Conservation (phyloP, 2,113 vertebrate species). For the Melozone crissalis region DNA sequence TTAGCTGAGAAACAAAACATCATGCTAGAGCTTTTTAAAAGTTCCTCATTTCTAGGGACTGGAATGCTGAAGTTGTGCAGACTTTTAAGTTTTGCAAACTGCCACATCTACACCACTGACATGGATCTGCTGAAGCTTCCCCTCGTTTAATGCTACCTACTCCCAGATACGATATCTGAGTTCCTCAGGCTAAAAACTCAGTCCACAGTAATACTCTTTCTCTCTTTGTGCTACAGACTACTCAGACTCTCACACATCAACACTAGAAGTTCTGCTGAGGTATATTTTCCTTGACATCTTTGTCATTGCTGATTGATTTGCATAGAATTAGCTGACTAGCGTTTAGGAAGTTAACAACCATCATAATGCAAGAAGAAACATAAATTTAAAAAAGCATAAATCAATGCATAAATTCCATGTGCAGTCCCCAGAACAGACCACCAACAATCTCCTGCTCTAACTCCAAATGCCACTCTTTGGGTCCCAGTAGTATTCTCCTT, state of each 20-base stretch:
- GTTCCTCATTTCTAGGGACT: background rate
- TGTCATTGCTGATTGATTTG: background rate
- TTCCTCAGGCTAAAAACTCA: background rate
- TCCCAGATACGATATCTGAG: background rate
- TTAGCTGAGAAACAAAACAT: background rate
- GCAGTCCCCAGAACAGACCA: background rate
- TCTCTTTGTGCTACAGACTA: background rate
- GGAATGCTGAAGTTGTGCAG: background rate
- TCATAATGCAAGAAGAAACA: background rate
- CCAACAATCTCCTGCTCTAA: background rate
- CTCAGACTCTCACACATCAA: background rate
- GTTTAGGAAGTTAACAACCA: background rate
- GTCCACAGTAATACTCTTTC: fast-evolving
- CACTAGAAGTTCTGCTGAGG: background rate
- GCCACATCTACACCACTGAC: background rate
- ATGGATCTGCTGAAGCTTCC: background rate
- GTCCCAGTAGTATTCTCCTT: background rate
- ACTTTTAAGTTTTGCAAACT: background rate
- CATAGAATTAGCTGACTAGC: background rate
- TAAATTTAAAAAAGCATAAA: background rate
- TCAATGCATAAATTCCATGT: background rate
- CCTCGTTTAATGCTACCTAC: background rate
- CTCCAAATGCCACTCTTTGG: background rate
- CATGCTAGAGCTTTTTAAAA: background rate
- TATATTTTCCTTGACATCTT: background rate